phyloP scores from a whole-genome alignment of 2,113 vertebrate species.

The Eurypyga helias region DNA sequence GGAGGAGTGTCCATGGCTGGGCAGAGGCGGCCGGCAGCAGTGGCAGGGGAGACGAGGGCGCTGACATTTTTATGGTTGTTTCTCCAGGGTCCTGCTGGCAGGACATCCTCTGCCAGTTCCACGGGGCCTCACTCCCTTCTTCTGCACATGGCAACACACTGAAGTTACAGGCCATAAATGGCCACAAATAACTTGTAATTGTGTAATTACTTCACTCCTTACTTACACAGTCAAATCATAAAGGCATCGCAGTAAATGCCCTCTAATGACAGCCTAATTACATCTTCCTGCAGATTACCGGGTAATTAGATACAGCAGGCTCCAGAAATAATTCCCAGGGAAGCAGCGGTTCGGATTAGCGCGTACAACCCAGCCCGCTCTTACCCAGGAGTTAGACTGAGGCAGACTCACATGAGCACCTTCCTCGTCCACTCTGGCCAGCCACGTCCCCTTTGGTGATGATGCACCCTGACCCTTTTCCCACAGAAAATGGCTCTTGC shows the following conservation, averaged over 20 bases:
- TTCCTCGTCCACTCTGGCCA: fast-evolving
- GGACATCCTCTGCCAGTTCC: neutral
- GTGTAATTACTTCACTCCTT: constrained; percentile 63
- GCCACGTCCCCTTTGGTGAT: neutral
- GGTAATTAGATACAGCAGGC: constrained; percentile 72
- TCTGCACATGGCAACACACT: constrained; percentile 30
- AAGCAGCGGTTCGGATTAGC: constrained; percentile 55
- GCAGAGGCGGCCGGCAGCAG: fast-evolving
- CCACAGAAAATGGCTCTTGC: neutral
- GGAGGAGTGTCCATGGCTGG: fast-evolving
- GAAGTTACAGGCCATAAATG: constrained; percentile 58
- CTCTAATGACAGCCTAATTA: constrained; percentile 74
- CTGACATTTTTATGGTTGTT: neutral
- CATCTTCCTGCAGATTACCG: constrained; percentile 72
- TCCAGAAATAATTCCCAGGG: constrained; percentile 73
- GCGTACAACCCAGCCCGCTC: constrained; percentile 17
- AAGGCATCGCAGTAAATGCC: constrained; percentile 66
- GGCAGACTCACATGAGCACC: neutral
- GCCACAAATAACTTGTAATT: constrained; percentile 63
- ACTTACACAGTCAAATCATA: constrained; percentile 67
- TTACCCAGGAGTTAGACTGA: neutral
- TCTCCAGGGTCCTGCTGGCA: neutral
- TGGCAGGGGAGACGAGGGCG: fast-evolving
- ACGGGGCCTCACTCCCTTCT: neutral
- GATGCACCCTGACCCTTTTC: fast-evolving